Conservation (phyloP, 1,140 invertebrate genomes). For the Zaprionus tsacasi region DNA sequence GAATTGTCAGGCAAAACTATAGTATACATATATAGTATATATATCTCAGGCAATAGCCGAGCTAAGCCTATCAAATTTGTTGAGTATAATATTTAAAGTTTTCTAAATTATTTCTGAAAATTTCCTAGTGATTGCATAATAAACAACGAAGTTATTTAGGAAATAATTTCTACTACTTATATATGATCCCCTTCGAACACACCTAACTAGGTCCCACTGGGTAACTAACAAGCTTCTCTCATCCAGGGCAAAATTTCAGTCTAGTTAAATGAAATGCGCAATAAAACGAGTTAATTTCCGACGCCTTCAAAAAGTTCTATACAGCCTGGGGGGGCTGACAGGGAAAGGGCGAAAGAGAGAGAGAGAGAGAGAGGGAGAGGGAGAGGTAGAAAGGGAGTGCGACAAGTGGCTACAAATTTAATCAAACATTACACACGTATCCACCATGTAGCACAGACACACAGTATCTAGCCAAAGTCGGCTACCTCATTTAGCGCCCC, state of each 20-base stretch:
- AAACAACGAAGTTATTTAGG: no score
- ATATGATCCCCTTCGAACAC: no score
- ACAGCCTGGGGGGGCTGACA: not conserved
- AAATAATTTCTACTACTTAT: no score
- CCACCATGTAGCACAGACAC: conserved; percentile 2
- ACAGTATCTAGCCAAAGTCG: not conserved
- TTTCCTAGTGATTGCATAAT: no score
- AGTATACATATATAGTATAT: no score
- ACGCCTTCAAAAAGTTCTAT: conserved; percentile 39
- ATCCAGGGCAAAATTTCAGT: not conserved
- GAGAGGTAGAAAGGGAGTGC: not conserved
- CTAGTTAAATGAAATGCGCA: conserved; percentile 56
- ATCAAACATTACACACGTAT: conserved; percentile 55
- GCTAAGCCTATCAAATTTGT: no score
- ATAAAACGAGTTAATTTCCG: conserved; percentile 79
- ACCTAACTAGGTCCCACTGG: not conserved
- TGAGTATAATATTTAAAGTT: no score
- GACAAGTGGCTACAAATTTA: conserved; percentile 68
- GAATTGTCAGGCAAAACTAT: not conserved
- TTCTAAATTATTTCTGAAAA: no score
- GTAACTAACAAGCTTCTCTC: conserved; percentile 3
- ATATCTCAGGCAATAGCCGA: no score
- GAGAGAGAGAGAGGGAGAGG: not conserved
- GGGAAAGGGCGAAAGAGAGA: not conserved
- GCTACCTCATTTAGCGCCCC: conserved; percentile 15